Evolutionary conservation across 2,888 invertebrate genomes (phyloP), one percentile per base, ranked within the genome.

Genomic region (Microctonus brassicae): DNA sequence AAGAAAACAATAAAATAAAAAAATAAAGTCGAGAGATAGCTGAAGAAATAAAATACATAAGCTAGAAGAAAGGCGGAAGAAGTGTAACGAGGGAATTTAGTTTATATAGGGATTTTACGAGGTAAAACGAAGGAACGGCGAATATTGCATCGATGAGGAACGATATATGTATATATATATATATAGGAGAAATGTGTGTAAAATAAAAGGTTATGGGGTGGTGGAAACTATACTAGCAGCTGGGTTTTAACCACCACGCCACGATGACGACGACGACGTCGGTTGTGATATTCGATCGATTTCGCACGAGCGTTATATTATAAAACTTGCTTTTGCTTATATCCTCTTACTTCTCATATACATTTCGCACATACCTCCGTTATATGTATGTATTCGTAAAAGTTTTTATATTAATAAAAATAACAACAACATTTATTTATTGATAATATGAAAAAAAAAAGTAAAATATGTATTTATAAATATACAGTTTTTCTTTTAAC

Each of bases 51-150:
- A 53, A 24, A 53, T n/a, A 20, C 10, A 24, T 20, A 20, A 20
- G 20, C 2, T 20, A 53, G 22, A 1, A 29, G n/a, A n/a, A 57
- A 57, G 57, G 26, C 13, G 24, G 13, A n/a, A n/a, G n/a, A n/a
- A n/a, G n/a, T n/a, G n/a, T n/a, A 22, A 11, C 13, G 4, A 55
- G 11, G 57, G 57, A 29, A 57, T 57, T 24, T 58, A 34, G 29
- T 58, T 58, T 58, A 58, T 58, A 58, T 34, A 20, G 53, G 9
- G 53, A 53, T 53, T 17, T 53, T 53, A 10, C 53, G 13, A 47
- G 5, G 17, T 17, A 47, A 13, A 6, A 17, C 7, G 11, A 11
- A 13, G 7, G 57, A 57, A 10, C 57, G n/a, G 11, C 11, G 26
- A 57, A 57, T 24, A 55, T 26, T 24, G 53, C 26, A 10, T 13